phyloP scores from a whole-genome alignment of 2,113 vertebrate genomes.

The Vulpes ferrilata region DNA sequence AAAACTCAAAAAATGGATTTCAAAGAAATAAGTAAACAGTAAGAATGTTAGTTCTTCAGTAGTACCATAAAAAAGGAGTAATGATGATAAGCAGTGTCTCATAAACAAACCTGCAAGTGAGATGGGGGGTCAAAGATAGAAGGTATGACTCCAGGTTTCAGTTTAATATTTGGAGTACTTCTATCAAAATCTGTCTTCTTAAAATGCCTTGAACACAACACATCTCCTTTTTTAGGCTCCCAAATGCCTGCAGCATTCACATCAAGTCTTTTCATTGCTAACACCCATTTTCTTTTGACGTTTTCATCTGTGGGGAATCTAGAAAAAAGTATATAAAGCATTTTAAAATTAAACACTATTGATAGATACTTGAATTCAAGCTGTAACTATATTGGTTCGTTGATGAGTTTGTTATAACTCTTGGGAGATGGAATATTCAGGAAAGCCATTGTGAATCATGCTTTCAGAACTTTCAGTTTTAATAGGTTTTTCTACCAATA shows the following conservation, averaged over 20 bases:
- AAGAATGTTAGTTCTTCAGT: neutral
- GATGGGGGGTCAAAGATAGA: conserved; percentile 79
- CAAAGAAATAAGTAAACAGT: neutral
- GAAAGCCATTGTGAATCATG: conserved; percentile 7
- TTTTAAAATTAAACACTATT: conserved; percentile 57
- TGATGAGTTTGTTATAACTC: conserved; percentile 16
- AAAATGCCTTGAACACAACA: conserved; percentile 82
- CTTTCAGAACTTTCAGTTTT: conserved; percentile 11
- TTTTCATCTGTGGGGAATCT: conserved; percentile 84
- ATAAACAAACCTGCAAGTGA: conserved; percentile 77
- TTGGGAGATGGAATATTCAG: conserved; percentile 32
- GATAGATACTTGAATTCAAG: neutral
- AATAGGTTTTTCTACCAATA: neutral
- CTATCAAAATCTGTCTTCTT: conserved; percentile 83
- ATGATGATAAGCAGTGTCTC: neutral
- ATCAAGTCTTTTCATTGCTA: conserved; percentile 83
- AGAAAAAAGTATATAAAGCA: conserved; percentile 25
- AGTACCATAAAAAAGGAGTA: neutral
- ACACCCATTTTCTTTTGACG: conserved; percentile 80
- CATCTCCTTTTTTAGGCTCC: conserved; percentile 84
- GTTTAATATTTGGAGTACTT: conserved; percentile 81
- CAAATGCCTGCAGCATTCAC: conserved; percentile 80
- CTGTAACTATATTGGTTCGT: neutral
- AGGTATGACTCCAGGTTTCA: conserved; percentile 81
- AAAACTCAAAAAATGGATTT: conserved; percentile 24